These are phyloP conservation scores for Aplidium turbinatum DNA, from an alignment of 23 tunicate genomes.

Conservation along the genomic window DNA sequence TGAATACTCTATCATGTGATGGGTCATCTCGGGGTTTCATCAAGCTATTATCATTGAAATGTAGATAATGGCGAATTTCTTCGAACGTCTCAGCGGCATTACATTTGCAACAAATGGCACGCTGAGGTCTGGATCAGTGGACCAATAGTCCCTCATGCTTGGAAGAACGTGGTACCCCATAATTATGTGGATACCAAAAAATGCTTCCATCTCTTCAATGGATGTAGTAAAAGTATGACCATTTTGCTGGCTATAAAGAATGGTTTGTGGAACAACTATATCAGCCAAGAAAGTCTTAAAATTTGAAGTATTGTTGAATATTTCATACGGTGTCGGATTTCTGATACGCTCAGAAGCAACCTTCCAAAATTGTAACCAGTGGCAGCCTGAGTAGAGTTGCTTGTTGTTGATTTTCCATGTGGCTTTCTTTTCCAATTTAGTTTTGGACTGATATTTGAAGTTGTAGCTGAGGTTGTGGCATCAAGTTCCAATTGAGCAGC, in stretches of 20 bases:
- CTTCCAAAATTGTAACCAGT: too few relatives aligned
- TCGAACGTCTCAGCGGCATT: conserved; percentile 18
- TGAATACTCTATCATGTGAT: conserved; percentile 11
- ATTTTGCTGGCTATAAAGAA: conserved; percentile 21
- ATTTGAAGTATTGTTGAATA: neutral
- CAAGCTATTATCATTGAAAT: conserved; percentile 5
- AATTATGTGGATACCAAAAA: conserved; percentile 15
- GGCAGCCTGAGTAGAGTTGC: too few relatives aligned
- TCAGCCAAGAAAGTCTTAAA: neutral
- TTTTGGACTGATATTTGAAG: too few relatives aligned
- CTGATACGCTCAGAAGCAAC: too few relatives aligned
- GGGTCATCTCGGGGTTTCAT: conserved; percentile 2
- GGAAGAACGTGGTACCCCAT: conserved; percentile 28
- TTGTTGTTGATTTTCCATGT: too few relatives aligned
- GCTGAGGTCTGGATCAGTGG: conserved; percentile 19
- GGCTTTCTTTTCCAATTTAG: too few relatives aligned
- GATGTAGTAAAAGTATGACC: conserved; percentile 18
- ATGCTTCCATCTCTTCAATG: conserved; percentile 11
- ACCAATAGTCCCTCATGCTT: conserved; percentile 13
- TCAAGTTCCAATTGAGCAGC: too few relatives aligned
- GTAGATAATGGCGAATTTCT: conserved; percentile 12
- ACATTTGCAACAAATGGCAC: conserved; percentile 17
- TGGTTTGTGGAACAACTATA: conserved; percentile 18
- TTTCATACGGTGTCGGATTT: neutral
- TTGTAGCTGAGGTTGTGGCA: too few relatives aligned